These are phyloP conservation scores for Fistularia commersonii DNA, from an alignment of 2,797 vertebrate species.

Conservation along the genomic window DNA sequence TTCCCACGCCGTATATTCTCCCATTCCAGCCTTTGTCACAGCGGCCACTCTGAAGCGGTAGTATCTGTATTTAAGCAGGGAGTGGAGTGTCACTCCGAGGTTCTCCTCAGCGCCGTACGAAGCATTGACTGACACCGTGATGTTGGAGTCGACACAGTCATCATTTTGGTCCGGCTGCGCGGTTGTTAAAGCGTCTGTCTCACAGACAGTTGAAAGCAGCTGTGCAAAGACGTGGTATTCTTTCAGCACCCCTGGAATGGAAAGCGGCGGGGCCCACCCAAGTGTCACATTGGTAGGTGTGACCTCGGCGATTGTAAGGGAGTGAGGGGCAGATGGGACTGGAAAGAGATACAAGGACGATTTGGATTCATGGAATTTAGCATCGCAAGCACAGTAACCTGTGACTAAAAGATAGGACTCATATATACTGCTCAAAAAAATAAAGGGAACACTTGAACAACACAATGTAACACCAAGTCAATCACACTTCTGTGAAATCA, in stretches of 20 bases:
- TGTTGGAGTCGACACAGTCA: conserved; percentile 78
- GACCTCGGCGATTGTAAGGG: conserved; percentile 75
- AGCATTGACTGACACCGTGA: conserved; percentile 71
- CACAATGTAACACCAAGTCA: no score
- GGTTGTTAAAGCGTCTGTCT: conserved; percentile 12
- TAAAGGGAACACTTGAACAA: no score
- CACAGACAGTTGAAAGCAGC: conserved; percentile 75
- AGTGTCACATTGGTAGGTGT: conserved; percentile 84
- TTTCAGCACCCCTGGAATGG: conserved; percentile 82
- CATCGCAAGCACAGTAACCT: background rate
- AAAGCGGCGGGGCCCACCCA: conserved; percentile 81
- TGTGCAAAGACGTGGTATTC: conserved; percentile 85
- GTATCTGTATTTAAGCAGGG: conserved; percentile 85
- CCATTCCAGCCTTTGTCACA: conserved; percentile 86
- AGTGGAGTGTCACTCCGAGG: conserved; percentile 74
- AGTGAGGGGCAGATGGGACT: conserved; percentile 87
- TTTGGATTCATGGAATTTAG: conserved; percentile 3
- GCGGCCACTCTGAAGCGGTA: conserved; percentile 90
- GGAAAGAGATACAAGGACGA: conserved; percentile 18
- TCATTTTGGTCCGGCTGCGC: conserved; percentile 30
- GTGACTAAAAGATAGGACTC: background rate
- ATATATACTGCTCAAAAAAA: no score
- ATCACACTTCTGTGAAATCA: no score
- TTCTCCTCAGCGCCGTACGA: conserved; percentile 50
- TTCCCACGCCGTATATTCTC: conserved; percentile 83